Conservation (phyloP, 2,797 vertebrate genomes). For the Antrozous pallidus region DNA sequence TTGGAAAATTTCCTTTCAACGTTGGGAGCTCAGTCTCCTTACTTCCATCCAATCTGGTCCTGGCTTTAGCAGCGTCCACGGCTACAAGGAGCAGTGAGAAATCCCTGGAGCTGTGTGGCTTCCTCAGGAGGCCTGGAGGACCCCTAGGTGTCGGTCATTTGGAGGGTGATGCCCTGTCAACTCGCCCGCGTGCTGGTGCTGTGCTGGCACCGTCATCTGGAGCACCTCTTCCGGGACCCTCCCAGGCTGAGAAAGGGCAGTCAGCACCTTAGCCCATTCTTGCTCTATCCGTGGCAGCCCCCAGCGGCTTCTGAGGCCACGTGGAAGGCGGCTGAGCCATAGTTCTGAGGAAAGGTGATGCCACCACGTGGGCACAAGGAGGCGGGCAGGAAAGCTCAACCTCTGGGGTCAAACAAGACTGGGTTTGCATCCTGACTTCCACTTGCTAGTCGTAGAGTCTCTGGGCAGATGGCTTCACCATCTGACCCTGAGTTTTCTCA, state of each 20-base stretch:
- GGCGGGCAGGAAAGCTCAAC: neutral
- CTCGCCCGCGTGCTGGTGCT: fast-evolving
- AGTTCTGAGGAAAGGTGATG: neutral
- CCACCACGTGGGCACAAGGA: fast-evolving
- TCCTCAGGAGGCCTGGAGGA: neutral
- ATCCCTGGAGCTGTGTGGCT: neutral
- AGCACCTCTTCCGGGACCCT: neutral
- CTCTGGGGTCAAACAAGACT: neutral
- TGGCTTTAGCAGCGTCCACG: neutral
- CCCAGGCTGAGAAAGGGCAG: neutral
- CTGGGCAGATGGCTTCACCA: neutral
- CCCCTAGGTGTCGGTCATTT: neutral
- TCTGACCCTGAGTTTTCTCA: neutral
- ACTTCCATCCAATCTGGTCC: neutral
- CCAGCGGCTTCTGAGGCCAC: neutral
- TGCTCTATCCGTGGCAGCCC: neutral
- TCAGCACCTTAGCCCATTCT: too few species aligned
- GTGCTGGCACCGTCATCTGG: fast-evolving
- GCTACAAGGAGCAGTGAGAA: neutral
- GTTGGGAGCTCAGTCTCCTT: neutral
- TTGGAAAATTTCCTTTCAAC: neutral
- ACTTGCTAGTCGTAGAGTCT: neutral
- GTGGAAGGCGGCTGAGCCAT: fast-evolving
- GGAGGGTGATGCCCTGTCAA: fast-evolving
- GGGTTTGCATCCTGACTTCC: neutral